phyloP scores from a whole-genome alignment of 2,113 vertebrate genomes.

The Notothenia rossii region DNA sequence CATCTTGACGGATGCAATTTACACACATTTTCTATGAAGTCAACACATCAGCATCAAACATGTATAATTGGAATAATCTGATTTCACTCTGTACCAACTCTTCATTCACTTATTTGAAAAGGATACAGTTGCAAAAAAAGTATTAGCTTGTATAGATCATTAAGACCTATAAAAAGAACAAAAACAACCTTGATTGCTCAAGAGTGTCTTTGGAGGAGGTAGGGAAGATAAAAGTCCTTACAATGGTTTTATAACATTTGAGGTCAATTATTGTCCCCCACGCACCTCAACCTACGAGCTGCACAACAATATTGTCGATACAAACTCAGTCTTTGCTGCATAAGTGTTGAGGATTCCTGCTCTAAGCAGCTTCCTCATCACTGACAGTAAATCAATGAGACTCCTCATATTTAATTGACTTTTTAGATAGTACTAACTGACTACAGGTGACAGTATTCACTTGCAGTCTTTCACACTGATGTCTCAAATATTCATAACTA shows the following conservation, averaged over 20 bases:
- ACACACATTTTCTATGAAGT: no score
- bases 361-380: conserved; percentile 12
- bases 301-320: background rate
- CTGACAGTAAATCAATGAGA: background rate
- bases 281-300: background rate
- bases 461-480: conserved; percentile 1
- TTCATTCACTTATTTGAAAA: no score
- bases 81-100: no score
- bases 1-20: no score
- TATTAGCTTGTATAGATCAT: no score
- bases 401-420: conserved; percentile 8
- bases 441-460: conserved; percentile 22
- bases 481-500: conserved; percentile 17
- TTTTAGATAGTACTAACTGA: background rate
- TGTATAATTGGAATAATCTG: no score
- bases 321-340: background rate
- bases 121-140: no score
- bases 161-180: background rate
- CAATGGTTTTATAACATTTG: background rate
- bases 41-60: no score
- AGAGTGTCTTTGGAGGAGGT: background rate
- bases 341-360: background rate
- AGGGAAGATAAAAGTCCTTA: background rate
- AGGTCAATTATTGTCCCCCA: background rate
- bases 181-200: background rate